phyloP scores from a whole-genome alignment of 1,140 invertebrate genomes.

The Caenorhabditis brenneri region DNA sequence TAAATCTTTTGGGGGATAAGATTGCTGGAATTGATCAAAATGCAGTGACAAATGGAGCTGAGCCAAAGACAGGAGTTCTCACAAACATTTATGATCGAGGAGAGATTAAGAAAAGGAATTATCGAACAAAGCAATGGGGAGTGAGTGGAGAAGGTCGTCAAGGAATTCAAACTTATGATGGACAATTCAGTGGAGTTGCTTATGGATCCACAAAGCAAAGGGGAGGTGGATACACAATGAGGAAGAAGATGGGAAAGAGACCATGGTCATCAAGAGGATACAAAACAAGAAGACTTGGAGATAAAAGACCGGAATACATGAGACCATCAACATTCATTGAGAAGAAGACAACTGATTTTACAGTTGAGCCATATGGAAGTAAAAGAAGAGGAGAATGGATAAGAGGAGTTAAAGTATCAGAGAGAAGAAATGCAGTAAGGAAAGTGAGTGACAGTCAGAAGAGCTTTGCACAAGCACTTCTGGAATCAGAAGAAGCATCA shows the following conservation, averaged over 20 bases:
- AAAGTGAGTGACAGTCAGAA: background rate
- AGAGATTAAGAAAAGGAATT: conserved; percentile 1
- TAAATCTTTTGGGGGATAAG: conserved; percentile 28
- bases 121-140: conserved; percentile 24
- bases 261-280: background rate
- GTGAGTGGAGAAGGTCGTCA: background rate
- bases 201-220: conserved; percentile 14
- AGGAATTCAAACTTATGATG: conserved; percentile 25
- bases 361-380: conserved; percentile 19
- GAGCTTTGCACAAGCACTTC: background rate
- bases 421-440: conserved; percentile 3
- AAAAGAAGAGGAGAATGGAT: conserved; percentile 12
- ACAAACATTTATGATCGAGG: background rate
- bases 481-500: conserved; percentile 20
- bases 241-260: background rate
- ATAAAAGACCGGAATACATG: background rate
- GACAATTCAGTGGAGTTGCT: conserved; percentile 23
- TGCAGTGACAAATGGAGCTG: background rate
- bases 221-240: conserved; percentile 8
- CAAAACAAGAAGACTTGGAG: background rate
- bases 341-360: background rate
- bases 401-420: background rate
- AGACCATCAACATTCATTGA: conserved; percentile 26
- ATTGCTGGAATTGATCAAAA: conserved; percentile 9
- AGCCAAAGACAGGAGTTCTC: conserved; percentile 15